A percentile compares a stretch with the other conserved stretches of the same genome.
Evolutionary conservation across 2,797 vertebrate genomes (phyloP).

Genomic region (Loris lydekkerianus): DNA sequence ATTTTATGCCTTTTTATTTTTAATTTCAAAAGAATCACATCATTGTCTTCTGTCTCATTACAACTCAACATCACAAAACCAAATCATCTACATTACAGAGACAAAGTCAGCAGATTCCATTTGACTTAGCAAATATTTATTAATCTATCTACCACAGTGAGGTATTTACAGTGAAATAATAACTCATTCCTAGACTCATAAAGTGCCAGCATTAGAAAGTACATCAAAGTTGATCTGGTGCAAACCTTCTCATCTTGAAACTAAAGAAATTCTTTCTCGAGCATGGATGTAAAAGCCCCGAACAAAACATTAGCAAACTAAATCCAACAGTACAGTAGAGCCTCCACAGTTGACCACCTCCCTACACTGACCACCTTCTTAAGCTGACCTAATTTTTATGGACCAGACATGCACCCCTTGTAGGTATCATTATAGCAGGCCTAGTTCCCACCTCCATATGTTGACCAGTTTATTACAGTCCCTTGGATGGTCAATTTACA

Average conservation of each 20-base stretch:
- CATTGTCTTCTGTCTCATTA: background rate
- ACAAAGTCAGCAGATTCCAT: slow-evolving; percentile 55
- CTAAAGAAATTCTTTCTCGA: background rate
- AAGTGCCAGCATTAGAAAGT: slow-evolving; percentile 34
- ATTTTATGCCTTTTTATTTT: slow-evolving; percentile 27
- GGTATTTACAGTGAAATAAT: slow-evolving; percentile 61
- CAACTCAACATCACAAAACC: slow-evolving; percentile 28
- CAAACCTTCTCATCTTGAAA: background rate
- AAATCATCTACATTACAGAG: slow-evolving; percentile 60
- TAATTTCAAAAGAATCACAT: slow-evolving; percentile 45
- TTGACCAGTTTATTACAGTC: no score
- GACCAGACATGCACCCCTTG: no score
- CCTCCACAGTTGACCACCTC: no score
- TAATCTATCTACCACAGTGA: background rate
- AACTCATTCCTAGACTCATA: slow-evolving; percentile 40
- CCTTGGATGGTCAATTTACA: no score
- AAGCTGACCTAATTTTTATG: no score
- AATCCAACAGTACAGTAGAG: background rate
- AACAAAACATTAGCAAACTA: background rate
- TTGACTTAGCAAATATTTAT: slow-evolving; percentile 67
- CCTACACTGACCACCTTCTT: no score
- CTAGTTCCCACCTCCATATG: no score
- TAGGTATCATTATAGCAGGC: no score
- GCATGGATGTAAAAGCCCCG: background rate
- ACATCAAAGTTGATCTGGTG: background rate